Conservation (phyloP, 2,797 vertebrate species). For the Xiphorhynchus erythropygius region DNA sequence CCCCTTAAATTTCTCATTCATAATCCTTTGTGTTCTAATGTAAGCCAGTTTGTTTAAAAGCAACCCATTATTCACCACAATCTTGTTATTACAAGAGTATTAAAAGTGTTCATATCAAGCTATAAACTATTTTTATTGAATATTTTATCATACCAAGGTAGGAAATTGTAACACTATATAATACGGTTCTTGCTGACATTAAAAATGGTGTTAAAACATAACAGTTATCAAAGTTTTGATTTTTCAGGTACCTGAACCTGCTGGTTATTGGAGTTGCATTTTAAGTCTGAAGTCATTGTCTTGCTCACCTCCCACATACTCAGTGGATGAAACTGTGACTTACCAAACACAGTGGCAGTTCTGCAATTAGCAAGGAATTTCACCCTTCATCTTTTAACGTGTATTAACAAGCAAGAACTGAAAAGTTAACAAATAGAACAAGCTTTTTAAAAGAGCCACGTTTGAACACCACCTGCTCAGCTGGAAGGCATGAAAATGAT, state of each 20-base stretch:
- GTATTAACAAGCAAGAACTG: neutral
- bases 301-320: neutral
- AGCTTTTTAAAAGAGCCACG: neutral
- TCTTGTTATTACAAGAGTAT: neutral
- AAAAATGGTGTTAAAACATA: slow-evolving; percentile 60
- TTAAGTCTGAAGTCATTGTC: neutral
- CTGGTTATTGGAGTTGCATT: neutral
- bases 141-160: slow-evolving; percentile 40
- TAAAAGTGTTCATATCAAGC: slow-evolving; percentile 8
- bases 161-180: slow-evolving; percentile 29
- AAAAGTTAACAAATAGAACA: slow-evolving; percentile 8
- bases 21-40: neutral
- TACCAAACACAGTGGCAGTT: neutral
- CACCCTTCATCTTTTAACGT: neutral
- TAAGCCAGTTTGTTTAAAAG: slow-evolving; percentile 35
- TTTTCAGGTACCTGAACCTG: neutral
- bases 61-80: slow-evolving; percentile 3
- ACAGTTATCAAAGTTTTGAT: neutral
- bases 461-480: neutral
- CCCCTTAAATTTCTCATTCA: neutral
- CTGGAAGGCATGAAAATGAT: neutral
- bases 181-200: slow-evolving; percentile 34
- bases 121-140: slow-evolving; percentile 46
- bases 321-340: neutral
- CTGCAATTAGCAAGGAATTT: neutral